Evolutionary conservation across 2,888 invertebrate species (phyloP).

Genomic region (Auanema sp.): DNA sequence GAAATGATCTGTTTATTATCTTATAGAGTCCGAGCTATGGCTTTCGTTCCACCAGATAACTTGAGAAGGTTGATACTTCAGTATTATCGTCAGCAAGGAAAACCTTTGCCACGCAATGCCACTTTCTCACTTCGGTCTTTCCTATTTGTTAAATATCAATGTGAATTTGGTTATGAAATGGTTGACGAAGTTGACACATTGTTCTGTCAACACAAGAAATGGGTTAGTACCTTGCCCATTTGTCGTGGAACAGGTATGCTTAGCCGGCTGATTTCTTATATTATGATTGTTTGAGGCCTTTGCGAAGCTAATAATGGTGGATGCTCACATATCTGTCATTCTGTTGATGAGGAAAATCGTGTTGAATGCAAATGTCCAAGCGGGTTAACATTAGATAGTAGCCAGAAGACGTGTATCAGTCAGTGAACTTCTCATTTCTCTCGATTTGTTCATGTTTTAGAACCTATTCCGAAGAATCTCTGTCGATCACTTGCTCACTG

Average conservation of each 20-base stretch:
- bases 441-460: constrained; percentile 28
- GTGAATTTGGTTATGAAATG: constrained; percentile 62
- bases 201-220: constrained; percentile 59
- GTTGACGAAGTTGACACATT: constrained; percentile 62
- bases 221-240: constrained; percentile 57
- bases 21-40: constrained; percentile 63
- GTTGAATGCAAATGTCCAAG: constrained; percentile 61
- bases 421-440: constrained; percentile 12
- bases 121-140: constrained; percentile 48
- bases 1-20: background rate
- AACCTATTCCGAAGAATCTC: constrained; percentile 59
- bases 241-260: constrained; percentile 53
- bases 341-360: constrained; percentile 47
- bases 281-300: constrained; percentile 36
- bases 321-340: constrained; percentile 59
- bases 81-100: constrained; percentile 60
- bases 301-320: constrained; percentile 61
- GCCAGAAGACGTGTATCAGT: constrained; percentile 60
- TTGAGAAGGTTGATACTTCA: constrained; percentile 59
- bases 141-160: constrained; percentile 63
- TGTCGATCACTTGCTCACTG: constrained; percentile 60
- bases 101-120: constrained; percentile 51
- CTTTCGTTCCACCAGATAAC: constrained; percentile 63
- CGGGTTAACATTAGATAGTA: constrained; percentile 56
- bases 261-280: background rate